Evolutionary conservation across 2,113 vertebrate species (phyloP), one percentile per base, ranked within the genome.

Genomic region (Cyanoramphus novaezelandiae): DNA sequence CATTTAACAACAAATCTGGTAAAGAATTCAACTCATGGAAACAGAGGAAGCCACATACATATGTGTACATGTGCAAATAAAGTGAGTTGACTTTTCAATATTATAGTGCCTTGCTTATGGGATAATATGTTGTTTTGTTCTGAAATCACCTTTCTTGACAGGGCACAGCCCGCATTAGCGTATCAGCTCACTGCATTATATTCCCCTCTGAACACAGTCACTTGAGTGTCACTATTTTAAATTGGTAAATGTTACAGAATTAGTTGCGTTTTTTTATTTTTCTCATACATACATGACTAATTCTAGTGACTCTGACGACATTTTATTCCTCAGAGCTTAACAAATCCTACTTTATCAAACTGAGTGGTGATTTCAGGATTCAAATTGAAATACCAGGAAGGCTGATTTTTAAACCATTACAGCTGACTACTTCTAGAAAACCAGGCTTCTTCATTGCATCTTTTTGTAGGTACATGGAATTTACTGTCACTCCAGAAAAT

Each of bases 131-230:
- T 85, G 29, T 37, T 87, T 70, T 52, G 55, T 53, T 90, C 35
- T 67, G 72, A 95, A 96, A 59, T 31, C 82, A 53, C 52, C 53
- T 87, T 63, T 85, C 19, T 93, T 91, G 84, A 86, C 53, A 92
- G 37, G 18, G 33, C 44, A 71, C 24, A 91, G 63, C 69, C 80
- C 88, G 74, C 74, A 41, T 82, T 46, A 93, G 62, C 80, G 13
- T 25, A 59, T 80, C 75, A 95, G 41, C 77, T 82, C 60, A 76
- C 70, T 63, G 29, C 20, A 83, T 10, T 64, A 24, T 33, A 93
- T 63, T 91, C 24, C 31, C 9, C 35, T 52, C 27, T 62, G 41
- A 97, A 91, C 8, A 65, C 37, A 84, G 44, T 52, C 57, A 80
- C n/a, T 84, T 47, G 18, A 93, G 37, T 43, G 35, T 55, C 82